Evolutionary conservation across 2,113 vertebrate genomes (phyloP).

Genomic region (Chloroceryle aenea): DNA sequence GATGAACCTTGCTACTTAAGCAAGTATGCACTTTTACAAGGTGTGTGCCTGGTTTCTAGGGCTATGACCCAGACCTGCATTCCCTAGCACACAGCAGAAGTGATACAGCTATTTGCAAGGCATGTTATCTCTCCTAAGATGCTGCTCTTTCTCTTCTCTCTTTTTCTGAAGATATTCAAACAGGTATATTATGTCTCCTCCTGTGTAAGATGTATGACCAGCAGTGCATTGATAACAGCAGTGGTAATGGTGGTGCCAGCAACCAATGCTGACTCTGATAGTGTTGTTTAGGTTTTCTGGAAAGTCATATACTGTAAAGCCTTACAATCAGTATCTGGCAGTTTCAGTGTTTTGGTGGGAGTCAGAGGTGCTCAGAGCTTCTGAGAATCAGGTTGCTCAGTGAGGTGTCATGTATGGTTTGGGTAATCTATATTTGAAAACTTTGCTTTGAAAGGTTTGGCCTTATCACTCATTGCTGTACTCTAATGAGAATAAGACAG

Average conservation of each 20-base stretch:
- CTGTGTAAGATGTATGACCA: not conserved
- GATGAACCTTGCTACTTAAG: not conserved
- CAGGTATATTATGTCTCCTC: not conserved
- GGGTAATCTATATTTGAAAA: slow-evolving; percentile 1
- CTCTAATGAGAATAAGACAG: not conserved
- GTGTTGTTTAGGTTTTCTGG: not conserved
- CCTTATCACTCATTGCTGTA: not conserved
- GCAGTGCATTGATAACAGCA: not conserved
- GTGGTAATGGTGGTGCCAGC: not conserved
- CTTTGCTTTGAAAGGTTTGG: not conserved
- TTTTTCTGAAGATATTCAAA: not conserved
- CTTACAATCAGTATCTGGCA: not conserved
- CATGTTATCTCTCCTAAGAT: not conserved
- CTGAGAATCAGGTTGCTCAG: not conserved
- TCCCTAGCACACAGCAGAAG: not conserved
- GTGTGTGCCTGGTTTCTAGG: not conserved
- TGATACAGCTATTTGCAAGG: not conserved
- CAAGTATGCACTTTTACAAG: not conserved
- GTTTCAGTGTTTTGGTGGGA: not conserved
- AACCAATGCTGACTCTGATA: not conserved
- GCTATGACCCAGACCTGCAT: not conserved
- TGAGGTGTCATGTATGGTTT: not conserved
- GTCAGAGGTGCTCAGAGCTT: not conserved
- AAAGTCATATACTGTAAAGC: not conserved
- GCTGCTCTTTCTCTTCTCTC: not conserved